Evolutionary conservation across 2,113 vertebrate species (phyloP), one percentile per base, ranked within the genome.

Genomic region (Pseudonaja textilis): DNA sequence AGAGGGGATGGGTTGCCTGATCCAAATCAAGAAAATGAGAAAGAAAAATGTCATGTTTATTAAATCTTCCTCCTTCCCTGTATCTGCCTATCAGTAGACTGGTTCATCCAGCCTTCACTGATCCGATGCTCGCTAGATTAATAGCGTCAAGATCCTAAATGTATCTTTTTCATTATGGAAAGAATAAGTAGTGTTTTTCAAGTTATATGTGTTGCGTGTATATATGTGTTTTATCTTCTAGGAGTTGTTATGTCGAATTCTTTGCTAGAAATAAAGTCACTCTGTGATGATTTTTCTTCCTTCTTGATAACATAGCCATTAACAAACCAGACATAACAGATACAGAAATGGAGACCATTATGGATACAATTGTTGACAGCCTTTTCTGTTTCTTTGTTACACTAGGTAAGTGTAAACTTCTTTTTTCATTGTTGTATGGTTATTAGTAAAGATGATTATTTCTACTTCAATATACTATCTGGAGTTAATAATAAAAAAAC

Each of bases 351-450:
- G 99, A 99, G 96, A 98, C 98, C 81, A 98, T 99, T 96, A 99
- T 99, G 99, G 99, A 99, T 97, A 99, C 99, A 85, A 98, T 99
- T 94, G 99, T 99, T 95, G 99, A 99, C 96, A 99, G 99, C 92
- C 98, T 99, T 87, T 99, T 99, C 97, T 99, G 99, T 95, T 99
- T 99, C 97, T 99, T 99, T 96, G 99, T 99, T 96, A 99, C 99
- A 87, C 97, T 99, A 50, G 99, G 99, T 99, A 98, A 98, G 98
- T 97, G 90, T 94, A 89, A 85, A 93, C 23, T 6, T 25, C 89
- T 55, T 47, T 74, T 10, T 57, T 12, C 34, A 42, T 89, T 56
- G 22, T 23, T 89, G 9, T 26, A 45, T 18, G 34, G 26, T 5
- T 61, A 26, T 74, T 87, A 45, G 34, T 23, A 93, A 90, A 39